These are phyloP conservation scores for Argyrosomus japonicus DNA, from an alignment of 2,113 vertebrate species.

Conservation along the genomic window DNA sequence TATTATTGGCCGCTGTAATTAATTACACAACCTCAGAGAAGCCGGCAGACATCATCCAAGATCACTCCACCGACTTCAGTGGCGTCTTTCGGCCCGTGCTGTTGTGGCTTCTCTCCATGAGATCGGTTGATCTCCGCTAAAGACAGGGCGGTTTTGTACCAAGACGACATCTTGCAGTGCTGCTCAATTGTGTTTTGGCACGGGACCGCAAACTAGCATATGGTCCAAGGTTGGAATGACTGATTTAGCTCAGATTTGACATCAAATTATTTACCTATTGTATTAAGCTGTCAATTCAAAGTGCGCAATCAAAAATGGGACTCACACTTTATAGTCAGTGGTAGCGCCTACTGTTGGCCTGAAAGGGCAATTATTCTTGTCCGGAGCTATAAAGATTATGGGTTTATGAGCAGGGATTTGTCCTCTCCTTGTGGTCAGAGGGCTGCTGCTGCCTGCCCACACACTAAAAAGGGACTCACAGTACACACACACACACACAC, in stretches of 20 bases:
- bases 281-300: conserved; percentile 51
- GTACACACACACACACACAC: conserved; percentile 33
- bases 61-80: conserved; percentile 43
- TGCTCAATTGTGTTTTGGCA: conserved; percentile 20
- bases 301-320: conserved; percentile 19
- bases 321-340: conserved; percentile 41
- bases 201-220: conserved; percentile 27
- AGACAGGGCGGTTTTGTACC: background rate
- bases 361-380: conserved; percentile 61
- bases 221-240: conserved; percentile 31
- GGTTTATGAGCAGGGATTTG: conserved; percentile 69
- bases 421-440: conserved; percentile 65
- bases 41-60: conserved; percentile 54
- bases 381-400: conserved; percentile 67
- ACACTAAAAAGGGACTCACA: conserved; percentile 44
- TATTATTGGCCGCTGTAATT: conserved; percentile 75
- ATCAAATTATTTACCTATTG: conserved; percentile 31
- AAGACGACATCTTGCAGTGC: background rate
- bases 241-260: conserved; percentile 38
- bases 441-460: conserved; percentile 47
- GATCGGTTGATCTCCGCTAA: background rate
- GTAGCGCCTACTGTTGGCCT: conserved; percentile 46
- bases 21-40: conserved; percentile 60
- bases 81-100: conserved; percentile 20
- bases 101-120: background rate